Base-by-base conservation (phyloP, 1,140 invertebrate species). In the Ptiloglossa arizonensis region DNA sequence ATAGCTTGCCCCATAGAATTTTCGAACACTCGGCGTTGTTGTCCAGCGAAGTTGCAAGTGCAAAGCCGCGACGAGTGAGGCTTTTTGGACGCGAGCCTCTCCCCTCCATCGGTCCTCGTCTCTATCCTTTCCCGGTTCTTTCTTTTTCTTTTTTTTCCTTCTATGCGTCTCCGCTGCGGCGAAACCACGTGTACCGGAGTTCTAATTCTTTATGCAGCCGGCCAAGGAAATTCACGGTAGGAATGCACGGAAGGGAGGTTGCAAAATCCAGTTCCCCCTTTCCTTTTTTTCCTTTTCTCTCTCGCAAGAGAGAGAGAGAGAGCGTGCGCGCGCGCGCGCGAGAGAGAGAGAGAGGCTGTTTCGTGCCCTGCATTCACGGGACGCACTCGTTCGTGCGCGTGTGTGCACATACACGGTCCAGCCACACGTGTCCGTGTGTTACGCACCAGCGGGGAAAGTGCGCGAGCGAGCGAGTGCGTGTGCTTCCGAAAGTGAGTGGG, bases 221-320 rank as follows among this genome's bases (percentile, higher is more conserved):
- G 70, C 70, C 19, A 80, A 83, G 78, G 83, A 72, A 80, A 67
- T 74, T 76, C 72, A 63, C 66, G 74, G 69, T 74, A 66, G 83
- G 71, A 83, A 76, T 80, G 81, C 81, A 77, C 78, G 69, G 76
- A 80, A 84, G 83, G 82, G 83, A 68, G 78, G 56, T 87, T 79
- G 78, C 82, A 80, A 80, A 82, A 87, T 87, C 86, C 85, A 86
- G 86, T 87, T 87, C 80, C 71, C 73, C 70, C 56, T 70, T 64
- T 13, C 41, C 38, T 57, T 35, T 24, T 22, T 35, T 48, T 54
- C 24, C 50, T 64, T 46, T 50, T 48, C 29, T 69, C 44, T 77
- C 41, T 69, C 54, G 59, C 15, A n/a, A 54, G 48, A 17, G 22
- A 35, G 56, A 27, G 64, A 48, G 46, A 68, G 63, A 17, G 68